These are phyloP conservation scores for Orius insidiosus DNA, from an alignment of 1,140 invertebrate genomes.

Conservation along the genomic window DNA sequence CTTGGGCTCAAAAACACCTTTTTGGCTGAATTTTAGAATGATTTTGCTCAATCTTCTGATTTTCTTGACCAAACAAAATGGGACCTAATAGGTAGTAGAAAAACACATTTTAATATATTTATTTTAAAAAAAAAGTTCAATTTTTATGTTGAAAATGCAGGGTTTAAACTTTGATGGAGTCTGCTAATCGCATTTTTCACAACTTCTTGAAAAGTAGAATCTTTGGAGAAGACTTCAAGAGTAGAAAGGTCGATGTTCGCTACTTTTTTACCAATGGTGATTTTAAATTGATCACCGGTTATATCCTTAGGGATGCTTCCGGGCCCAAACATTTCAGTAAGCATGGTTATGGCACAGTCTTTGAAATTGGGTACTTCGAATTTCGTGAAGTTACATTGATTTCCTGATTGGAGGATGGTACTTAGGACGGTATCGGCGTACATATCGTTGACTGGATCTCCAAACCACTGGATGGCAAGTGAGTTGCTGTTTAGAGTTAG, in stretches of 20 bases:
- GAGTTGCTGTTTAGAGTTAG: conserved; percentile 65
- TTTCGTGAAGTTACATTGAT: conserved; percentile 42
- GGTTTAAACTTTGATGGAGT: conserved; percentile 67
- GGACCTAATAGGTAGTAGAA: too few relatives aligned
- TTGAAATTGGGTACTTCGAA: conserved; percentile 77
- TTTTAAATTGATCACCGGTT: conserved; percentile 72
- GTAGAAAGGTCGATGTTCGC: conserved; percentile 71
- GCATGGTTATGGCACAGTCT: conserved; percentile 67
- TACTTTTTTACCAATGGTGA: conserved; percentile 67
- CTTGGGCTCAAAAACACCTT: too few relatives aligned
- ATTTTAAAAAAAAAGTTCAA: too few relatives aligned
- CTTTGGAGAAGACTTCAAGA: conserved; percentile 60
- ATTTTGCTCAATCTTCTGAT: too few relatives aligned
- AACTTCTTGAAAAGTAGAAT: conserved; percentile 62
- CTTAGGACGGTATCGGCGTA: conserved; percentile 89
- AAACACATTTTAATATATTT: too few relatives aligned
- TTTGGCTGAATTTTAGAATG: too few relatives aligned
- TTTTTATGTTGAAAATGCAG: conserved; percentile 32
- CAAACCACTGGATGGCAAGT: conserved; percentile 75
- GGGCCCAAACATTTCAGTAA: conserved; percentile 82
- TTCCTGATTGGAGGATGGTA: conserved; percentile 60
- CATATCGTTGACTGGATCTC: conserved; percentile 92
- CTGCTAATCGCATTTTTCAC: conserved; percentile 72
- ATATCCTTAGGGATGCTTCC: conserved; percentile 88
- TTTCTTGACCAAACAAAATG: too few relatives aligned